These are phyloP conservation scores for Halocynthia roretzi DNA, from an alignment of 23 tunicate species.

Conservation along the genomic window DNA sequence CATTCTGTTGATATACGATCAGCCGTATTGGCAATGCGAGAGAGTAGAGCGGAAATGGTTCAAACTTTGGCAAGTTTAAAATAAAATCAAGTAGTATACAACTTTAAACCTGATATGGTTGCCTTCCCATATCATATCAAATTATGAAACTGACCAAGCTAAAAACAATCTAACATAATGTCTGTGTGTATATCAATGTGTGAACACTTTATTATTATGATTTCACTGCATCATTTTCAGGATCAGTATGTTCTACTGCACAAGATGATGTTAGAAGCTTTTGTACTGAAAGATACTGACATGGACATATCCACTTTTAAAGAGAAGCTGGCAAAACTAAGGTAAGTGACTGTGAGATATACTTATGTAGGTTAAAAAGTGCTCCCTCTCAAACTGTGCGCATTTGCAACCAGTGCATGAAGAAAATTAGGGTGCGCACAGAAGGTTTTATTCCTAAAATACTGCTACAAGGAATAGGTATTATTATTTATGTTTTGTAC, in stretches of 20 bases:
- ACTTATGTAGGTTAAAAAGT: too few relatives aligned
- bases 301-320: background rate
- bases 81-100: background rate
- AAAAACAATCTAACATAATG: too few relatives aligned
- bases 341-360: background rate
- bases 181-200: too few relatives aligned
- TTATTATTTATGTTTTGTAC: too few relatives aligned
- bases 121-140: too few relatives aligned
- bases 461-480: too few relatives aligned
- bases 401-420: too few relatives aligned
- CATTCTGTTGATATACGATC: slow-evolving; percentile 25
- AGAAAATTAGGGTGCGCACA: too few relatives aligned
- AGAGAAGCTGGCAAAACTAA: background rate
- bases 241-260: slow-evolving; percentile 46
- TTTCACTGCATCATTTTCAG: slow-evolving; percentile 9
- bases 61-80: slow-evolving; percentile 28
- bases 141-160: too few relatives aligned
- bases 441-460: too few relatives aligned
- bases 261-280: slow-evolving; percentile 27
- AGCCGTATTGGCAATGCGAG: slow-evolving; percentile 39
- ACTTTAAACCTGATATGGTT: background rate
- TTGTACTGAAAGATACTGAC: slow-evolving; percentile 25
- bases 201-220: background rate
- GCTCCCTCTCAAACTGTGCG: too few relatives aligned
- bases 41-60: slow-evolving; percentile 54